Evolutionary conservation across 2,113 vertebrate genomes (phyloP).

Genomic region (Sander vitreus): DNA sequence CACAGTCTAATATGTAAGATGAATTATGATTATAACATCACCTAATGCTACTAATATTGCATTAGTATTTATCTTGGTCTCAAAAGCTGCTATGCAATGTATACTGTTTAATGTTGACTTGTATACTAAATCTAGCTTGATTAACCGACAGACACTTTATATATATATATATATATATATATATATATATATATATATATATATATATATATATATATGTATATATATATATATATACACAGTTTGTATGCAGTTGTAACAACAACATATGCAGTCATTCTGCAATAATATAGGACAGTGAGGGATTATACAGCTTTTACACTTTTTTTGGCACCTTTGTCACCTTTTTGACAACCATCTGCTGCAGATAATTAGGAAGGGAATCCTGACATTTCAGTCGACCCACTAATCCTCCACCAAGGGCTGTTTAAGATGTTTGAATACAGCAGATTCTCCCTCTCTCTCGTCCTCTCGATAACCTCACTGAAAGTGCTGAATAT

Average conservation of each 20-base stretch:
- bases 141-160: conserved; percentile 44
- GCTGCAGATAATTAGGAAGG: conserved; percentile 32
- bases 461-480: conserved; percentile 26
- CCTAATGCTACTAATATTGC: conserved; percentile 22
- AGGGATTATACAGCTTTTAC: conserved; percentile 63
- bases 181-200: too few relatives aligned
- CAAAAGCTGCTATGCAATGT: conserved; percentile 66
- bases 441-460: conserved; percentile 9
- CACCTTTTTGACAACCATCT: conserved; percentile 41
- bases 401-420: conserved; percentile 6
- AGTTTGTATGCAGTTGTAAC: conserved; percentile 10
- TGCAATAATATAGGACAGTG: conserved; percentile 61
- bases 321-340: conserved; percentile 51
- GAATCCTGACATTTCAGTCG: conserved; percentile 10
- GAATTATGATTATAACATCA: not conserved
- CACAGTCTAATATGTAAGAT: conserved; percentile 11
- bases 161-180: not conserved
- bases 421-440: conserved; percentile 11
- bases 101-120: conserved; percentile 38
- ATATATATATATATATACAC: not conserved
- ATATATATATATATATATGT: too few relatives aligned
- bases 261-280: conserved; percentile 19
- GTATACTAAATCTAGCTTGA: conserved; percentile 21
- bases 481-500: conserved; percentile 21
- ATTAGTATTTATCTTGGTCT: conserved; percentile 44